phyloP scores from a whole-genome alignment of 2,888 invertebrate species.

The Euplagia quadripunctaria region DNA sequence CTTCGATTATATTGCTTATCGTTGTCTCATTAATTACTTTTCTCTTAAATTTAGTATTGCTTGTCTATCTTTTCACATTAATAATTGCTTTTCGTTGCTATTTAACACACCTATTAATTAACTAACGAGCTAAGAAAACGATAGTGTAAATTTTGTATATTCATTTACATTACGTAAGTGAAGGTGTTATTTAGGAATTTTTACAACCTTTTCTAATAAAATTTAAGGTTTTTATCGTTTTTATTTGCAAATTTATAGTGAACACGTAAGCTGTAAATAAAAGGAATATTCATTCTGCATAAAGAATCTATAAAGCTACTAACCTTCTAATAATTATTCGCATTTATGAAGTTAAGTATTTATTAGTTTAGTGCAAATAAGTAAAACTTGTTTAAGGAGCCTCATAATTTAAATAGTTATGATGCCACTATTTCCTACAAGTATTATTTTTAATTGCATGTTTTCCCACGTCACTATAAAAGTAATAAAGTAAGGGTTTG shows the following conservation, averaged over 20 bases:
- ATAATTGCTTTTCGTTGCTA: constrained; percentile 52
- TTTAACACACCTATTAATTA: constrained; percentile 18
- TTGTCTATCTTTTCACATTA: constrained; percentile 45
- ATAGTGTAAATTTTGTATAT: constrained; percentile 8
- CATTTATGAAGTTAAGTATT: neutral
- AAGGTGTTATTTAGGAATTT: constrained; percentile 8
- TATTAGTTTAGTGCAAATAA: neutral
- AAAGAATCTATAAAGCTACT: neutral
- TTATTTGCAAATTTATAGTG: neutral
- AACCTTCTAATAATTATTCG: neutral
- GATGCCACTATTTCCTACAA: neutral
- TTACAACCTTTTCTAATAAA: neutral
- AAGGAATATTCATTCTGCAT: neutral
- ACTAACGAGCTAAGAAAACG: constrained; percentile 34
- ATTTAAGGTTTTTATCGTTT: neutral
- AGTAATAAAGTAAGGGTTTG: neutral
- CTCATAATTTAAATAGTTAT: too few species aligned
- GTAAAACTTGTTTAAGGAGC: neutral
- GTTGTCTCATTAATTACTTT: constrained; percentile 64
- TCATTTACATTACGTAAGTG: constrained; percentile 9
- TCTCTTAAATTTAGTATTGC: constrained; percentile 54
- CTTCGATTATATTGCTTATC: constrained; percentile 72
- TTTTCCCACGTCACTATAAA: neutral
- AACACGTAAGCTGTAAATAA: neutral
- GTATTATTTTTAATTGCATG: neutral